Evolutionary conservation across 1,140 invertebrate genomes (phyloP).

Genomic region (Rhynchophorus ferrugineus): DNA sequence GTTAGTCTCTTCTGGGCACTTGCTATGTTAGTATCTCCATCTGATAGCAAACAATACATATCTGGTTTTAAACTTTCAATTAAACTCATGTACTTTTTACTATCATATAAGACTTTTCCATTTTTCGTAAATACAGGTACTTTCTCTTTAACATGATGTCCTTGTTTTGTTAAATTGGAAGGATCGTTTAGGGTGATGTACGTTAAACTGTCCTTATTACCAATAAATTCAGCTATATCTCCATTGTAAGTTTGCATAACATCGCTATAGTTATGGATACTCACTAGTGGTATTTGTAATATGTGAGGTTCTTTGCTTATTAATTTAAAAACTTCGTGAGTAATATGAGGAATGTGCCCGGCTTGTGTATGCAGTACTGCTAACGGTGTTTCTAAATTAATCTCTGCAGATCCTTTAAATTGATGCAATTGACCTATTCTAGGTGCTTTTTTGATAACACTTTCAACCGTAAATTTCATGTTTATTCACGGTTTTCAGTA

Average conservation of each 20-base stretch:
- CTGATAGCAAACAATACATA: constrained; percentile 68
- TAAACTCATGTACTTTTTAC: constrained; percentile 63
- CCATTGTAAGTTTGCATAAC: constrained; percentile 44
- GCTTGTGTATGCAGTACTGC: constrained; percentile 51
- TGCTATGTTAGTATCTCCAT: constrained; percentile 66
- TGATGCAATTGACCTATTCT: constrained; percentile 47
- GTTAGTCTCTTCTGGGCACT: constrained; percentile 59
- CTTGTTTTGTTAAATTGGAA: constrained; percentile 48
- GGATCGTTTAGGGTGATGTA: constrained; percentile 61
- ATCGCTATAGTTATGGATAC: constrained; percentile 48
- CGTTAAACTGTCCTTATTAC: constrained; percentile 49
- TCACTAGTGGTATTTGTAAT: constrained; percentile 51
- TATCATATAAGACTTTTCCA: constrained; percentile 58
- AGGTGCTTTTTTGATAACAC: constrained; percentile 42
- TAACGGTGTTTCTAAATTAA: constrained; percentile 46
- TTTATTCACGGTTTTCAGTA: no score
- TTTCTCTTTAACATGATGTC: constrained; percentile 58
- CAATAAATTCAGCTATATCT: constrained; percentile 50
- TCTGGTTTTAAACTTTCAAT: constrained; percentile 70
- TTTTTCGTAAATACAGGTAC: constrained; percentile 64
- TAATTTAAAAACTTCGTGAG: constrained; percentile 55
- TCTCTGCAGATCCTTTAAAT: constrained; percentile 41
- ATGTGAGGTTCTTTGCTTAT: constrained; percentile 45
- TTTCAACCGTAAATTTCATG: constrained; percentile 52
- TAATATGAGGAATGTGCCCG: constrained; percentile 57